phyloP scores from a whole-genome alignment of 2,113 vertebrate genomes.

The Psilopogon haemacephalus region DNA sequence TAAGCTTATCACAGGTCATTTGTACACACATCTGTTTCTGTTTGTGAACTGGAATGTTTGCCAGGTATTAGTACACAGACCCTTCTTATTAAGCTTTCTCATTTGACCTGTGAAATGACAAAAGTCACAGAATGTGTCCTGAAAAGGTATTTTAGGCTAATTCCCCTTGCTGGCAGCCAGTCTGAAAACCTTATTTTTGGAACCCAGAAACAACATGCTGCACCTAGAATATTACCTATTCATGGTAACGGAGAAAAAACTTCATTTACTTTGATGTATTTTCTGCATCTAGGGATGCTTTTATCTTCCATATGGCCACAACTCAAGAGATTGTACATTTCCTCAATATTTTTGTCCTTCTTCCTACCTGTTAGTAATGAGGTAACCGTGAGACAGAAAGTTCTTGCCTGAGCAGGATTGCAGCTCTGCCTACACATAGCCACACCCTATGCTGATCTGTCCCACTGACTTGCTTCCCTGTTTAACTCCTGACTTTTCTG shows the following conservation, averaged over 20 bases:
- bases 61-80: neutral
- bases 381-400: neutral
- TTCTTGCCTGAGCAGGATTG: neutral
- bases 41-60: neutral
- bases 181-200: neutral
- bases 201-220: neutral
- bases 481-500: neutral
- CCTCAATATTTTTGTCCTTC: neutral
- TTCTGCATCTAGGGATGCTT: neutral
- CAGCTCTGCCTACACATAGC: neutral
- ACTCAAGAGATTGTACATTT: neutral
- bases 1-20: neutral
- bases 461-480: neutral
- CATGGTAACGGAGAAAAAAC: neutral
- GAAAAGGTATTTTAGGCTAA: neutral
- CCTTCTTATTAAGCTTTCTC: neutral
- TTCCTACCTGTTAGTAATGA: neutral
- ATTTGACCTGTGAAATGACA: neutral
- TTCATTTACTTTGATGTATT: neutral
- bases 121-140: neutral
- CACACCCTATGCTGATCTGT: too few species aligned
- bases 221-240: neutral
- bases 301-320: neutral
- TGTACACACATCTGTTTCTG: slow-evolving; percentile 6
- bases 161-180: neutral